phyloP scores from a whole-genome alignment of 2,797 vertebrate species.

The Neosilurus mollespiculum region DNA sequence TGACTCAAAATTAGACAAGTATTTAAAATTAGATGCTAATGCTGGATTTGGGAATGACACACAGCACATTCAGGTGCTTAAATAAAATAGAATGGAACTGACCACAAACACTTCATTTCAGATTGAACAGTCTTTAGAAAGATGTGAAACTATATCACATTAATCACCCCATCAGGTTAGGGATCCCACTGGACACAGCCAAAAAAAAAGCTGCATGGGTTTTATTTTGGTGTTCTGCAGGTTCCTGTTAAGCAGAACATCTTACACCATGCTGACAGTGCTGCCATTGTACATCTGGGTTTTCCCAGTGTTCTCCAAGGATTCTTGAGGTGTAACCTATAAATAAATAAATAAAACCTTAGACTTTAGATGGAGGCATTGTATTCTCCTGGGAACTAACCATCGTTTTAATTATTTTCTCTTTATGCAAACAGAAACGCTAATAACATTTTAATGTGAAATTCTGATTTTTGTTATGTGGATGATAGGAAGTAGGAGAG shows the following conservation, averaged over 20 bases:
- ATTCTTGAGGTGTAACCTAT: background rate
- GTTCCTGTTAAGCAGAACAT: slow-evolving; percentile 2
- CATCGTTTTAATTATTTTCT: background rate
- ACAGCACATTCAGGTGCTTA: no score
- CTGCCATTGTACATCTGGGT: background rate
- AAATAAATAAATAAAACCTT: background rate
- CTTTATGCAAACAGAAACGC: background rate
- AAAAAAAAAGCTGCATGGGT: background rate
- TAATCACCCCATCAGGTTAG: background rate
- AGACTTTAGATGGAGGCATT: background rate
- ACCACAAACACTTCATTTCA: no score
- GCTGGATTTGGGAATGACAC: no score
- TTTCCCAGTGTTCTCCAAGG: background rate
- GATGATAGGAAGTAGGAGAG: background rate
- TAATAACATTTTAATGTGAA: background rate
- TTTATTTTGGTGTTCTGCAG: background rate
- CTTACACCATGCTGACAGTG: background rate
- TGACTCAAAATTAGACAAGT: no score
- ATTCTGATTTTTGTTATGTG: background rate
- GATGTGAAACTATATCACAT: no score
- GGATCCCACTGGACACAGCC: background rate
- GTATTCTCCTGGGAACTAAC: background rate
- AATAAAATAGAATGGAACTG: no score
- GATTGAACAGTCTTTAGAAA: no score
- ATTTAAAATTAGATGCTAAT: no score